phyloP scores from a whole-genome alignment of 1,140 invertebrate genomes.

The Contarinia nasturtii region DNA sequence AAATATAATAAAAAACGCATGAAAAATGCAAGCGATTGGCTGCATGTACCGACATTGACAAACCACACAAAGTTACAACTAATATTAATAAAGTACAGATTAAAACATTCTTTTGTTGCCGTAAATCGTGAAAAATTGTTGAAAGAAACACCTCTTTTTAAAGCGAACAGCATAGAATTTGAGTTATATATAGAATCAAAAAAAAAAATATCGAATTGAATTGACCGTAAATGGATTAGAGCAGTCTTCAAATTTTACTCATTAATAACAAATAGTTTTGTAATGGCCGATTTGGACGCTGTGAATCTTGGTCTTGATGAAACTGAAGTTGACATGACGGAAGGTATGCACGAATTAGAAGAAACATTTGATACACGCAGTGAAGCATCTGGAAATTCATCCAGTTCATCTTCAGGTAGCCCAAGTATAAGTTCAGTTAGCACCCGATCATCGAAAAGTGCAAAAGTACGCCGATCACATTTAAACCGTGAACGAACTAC shows the following conservation, averaged over 20 bases:
- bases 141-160: too few species aligned
- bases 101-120: too few species aligned
- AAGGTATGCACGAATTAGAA: slow-evolving; percentile 44
- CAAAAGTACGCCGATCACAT: slow-evolving; percentile 27
- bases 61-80: too few species aligned
- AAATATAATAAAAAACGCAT: too few species aligned
- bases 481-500: slow-evolving; percentile 26
- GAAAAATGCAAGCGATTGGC: too few species aligned
- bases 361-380: slow-evolving; percentile 51
- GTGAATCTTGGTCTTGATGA: slow-evolving; percentile 49
- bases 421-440: slow-evolving; percentile 57
- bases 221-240: not conserved
- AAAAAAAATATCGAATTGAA: too few species aligned
- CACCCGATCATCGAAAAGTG: slow-evolving; percentile 30
- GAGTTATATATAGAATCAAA: too few species aligned
- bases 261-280: not conserved
- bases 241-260: not conserved
- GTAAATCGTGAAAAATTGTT: too few species aligned
- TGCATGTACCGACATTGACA: too few species aligned
- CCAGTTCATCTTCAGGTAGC: slow-evolving; percentile 38
- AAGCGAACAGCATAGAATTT: too few species aligned
- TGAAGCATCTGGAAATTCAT: slow-evolving; percentile 53
- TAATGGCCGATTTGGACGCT: slow-evolving; percentile 29
- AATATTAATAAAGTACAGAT: too few species aligned
- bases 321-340: slow-evolving; percentile 47